Evolutionary conservation across 2,888 invertebrate genomes (phyloP), one percentile per base, ranked within the genome.

Genomic region (Ochlodes sylvanus): DNA sequence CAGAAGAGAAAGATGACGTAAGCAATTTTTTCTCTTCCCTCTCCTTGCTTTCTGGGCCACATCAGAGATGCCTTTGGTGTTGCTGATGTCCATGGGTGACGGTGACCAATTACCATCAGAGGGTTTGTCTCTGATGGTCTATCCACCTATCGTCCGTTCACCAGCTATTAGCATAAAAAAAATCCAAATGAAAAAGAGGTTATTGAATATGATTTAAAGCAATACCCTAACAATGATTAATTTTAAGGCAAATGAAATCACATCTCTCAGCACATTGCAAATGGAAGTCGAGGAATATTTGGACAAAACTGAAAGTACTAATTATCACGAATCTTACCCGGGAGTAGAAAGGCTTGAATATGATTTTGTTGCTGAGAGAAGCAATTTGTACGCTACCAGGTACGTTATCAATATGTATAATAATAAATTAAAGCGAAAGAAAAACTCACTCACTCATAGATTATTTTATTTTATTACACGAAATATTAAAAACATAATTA

Each of bases 281-380:
- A 70, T 70, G 17, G 80, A 80, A 58, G 54, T 84, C 9, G 71
- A 71, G 7, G 73, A 81, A 0, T 87, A 80, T 47, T 63, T 87
- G 27, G 73, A 72, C 0, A 70, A 69, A 10, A 72, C 72, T 19
- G 78, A 77, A 0, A 82, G 78, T 42, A 38, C 62, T 1, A 55
- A 70, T 0, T 84, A 80, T 57, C 71, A 78, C 57, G 74, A 75
- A 17, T 70, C 75, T 1, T 90, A 90, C 44, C 90, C 90, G 1
- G 89, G 90, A 0, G 76, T 80, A 0, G 88, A 88, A 55, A 76
- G 77, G 6, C 62, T 75, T 0, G 69, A 79, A 0, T 90, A 84
- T 27, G 86, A 90, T 67, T 89, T 78, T 17, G 73, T 77, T 0
- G 75, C 73, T 7, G 90, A 90, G 42, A 79, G 90, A 56, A 75